Evolutionary conservation across 1,140 invertebrate genomes (phyloP), one percentile per base, ranked within the genome.

Genomic region (Trachymyrmex septentrionalis): DNA sequence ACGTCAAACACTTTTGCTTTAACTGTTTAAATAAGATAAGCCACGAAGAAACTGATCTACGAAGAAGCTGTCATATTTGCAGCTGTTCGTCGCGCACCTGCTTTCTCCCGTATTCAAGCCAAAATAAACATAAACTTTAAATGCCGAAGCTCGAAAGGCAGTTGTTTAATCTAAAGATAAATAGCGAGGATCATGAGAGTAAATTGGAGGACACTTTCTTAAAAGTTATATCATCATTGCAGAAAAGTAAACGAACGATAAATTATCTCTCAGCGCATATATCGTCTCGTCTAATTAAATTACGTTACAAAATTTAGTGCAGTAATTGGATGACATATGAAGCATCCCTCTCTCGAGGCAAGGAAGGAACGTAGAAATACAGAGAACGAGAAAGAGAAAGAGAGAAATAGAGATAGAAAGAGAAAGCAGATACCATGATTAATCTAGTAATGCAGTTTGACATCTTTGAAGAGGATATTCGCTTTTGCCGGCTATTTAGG

Each of bases 401-500:
- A 55, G 50, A 57, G 53, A 14, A 10, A 4, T 10, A 38, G 27
- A 30, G 2, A 27, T 0, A 48, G 64, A n/a, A 21, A 21, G n/a
- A 48, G 38, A 34, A 27, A 48, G 12, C 77, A 63, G n/a, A 72
- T 24, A 30, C 2, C 73, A 24, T 14, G 53, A 14, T 67, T 73
- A 73, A 84, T 84, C 27, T 61, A 3, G 44, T 72, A 73, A 84
- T 57, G 21, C 4, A 50, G 82, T 66, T 64, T 66, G 73, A 77
- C 82, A 66, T 77, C 82, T 64, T 77, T 75, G 71, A 77, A 30
- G 30, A 78, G 30, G 48, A 77, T 78, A 66, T 85, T 63, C 55
- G 57, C 81, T 85, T 85, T 78, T 80, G 61, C 53, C 50, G 75
- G 64, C 57, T 86, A 24, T 69, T 81, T 80, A 69, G 55, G 63